Conservation (phyloP, 2,113 vertebrate species). For the Petrocephalus microphthalmus region DNA sequence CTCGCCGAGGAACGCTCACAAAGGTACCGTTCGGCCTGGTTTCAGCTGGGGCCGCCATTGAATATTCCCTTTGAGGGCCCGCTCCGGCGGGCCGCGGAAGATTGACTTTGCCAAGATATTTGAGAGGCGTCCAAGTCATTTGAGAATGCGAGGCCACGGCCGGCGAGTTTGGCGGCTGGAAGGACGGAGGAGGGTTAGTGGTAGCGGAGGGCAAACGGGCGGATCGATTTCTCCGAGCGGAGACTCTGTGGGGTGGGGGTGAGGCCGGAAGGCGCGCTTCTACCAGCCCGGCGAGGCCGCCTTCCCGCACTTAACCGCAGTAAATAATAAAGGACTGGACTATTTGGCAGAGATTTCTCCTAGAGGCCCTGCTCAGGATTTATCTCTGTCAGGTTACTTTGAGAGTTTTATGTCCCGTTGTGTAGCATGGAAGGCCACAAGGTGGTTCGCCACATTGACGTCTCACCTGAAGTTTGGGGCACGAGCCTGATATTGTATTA, state of each 20-base stretch:
- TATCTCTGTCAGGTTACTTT: not conserved
- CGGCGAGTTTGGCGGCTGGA: not conserved
- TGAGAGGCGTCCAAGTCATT: not conserved
- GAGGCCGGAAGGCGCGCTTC: not conserved
- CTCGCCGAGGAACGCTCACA: not conserved
- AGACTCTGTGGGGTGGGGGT: not conserved
- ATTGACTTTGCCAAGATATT: conserved; percentile 3
- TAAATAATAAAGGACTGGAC: not conserved
- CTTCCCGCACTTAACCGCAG: not conserved
- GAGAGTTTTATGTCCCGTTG: not conserved
- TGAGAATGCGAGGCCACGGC: conserved; percentile 3
- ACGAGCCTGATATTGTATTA: not conserved
- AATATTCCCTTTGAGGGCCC: not conserved
- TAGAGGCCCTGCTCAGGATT: not conserved
- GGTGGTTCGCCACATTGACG: not conserved
- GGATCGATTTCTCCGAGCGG: not conserved
- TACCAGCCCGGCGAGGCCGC: not conserved
- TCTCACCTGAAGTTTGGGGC: not conserved
- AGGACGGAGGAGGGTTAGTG: not conserved
- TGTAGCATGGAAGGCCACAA: not conserved
- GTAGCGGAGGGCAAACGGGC: not conserved
- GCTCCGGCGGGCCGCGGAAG: not conserved
- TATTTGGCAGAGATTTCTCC: not conserved
- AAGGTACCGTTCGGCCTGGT: not conserved
- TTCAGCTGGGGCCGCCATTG: not conserved